Conservation (phyloP, 2,797 vertebrate species). For the Microtus obscurus region DNA sequence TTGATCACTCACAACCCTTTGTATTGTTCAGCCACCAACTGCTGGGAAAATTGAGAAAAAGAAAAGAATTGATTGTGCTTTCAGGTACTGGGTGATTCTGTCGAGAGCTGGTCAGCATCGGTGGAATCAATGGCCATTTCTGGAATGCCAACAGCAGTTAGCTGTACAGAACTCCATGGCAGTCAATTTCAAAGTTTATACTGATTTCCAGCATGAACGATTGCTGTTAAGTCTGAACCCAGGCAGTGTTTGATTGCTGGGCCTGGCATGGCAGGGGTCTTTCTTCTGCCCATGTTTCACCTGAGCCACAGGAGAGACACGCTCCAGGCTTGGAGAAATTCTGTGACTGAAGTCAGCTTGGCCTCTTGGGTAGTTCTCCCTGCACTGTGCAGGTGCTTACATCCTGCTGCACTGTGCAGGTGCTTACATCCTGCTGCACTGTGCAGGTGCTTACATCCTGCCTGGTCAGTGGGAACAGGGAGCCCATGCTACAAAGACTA, state of each 20-base stretch:
- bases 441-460: background rate
- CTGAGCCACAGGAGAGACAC: background rate
- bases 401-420: background rate
- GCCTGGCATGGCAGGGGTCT: background rate
- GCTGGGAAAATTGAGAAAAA: background rate
- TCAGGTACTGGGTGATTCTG: background rate
- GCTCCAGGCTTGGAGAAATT: background rate
- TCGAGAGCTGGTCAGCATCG: background rate
- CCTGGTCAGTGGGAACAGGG: background rate
- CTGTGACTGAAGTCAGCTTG: background rate
- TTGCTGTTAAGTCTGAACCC: background rate
- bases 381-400: background rate
- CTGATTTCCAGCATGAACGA: background rate
- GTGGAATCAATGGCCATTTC: background rate
- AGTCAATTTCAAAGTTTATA: background rate
- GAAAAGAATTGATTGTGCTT: background rate
- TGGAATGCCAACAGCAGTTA: background rate
- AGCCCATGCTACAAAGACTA: background rate
- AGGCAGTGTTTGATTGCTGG: background rate
- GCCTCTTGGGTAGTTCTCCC: background rate
- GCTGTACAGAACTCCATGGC: background rate
- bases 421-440: background rate
- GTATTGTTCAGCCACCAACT: conserved; percentile 33
- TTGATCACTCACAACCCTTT: background rate
- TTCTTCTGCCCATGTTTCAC: conserved; percentile 5